Evolutionary conservation across 2,113 vertebrate genomes (phyloP), one percentile per base, ranked within the genome.

Genomic region (Numenius arquata): DNA sequence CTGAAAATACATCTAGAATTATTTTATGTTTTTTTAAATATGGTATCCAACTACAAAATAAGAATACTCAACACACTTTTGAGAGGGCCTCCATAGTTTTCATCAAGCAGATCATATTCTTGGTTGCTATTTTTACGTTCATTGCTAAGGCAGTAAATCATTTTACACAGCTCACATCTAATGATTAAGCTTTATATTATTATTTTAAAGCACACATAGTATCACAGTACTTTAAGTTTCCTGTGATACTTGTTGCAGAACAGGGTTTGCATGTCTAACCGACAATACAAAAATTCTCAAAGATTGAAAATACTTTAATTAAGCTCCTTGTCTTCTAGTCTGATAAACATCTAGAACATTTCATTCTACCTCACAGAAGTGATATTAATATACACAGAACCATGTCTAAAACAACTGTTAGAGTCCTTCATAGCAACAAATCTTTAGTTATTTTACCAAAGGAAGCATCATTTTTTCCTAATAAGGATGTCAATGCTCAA

Each of bases 311-410:
- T 30, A 67, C 17, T 81, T 87, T 82, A 87, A 89, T 91, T 77
- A 74, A 85, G 9, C 15, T 84, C 65, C 15, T 80, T 70, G 50
- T 52, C 41, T 67, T 83, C 59, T 58, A 66, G 14, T 63, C 50
- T 67, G 84, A 85, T 85, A 91, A 88, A 85, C 38, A 90, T 55
- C 56, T 48, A 48, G 61, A 95, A 71, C 47, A 84, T 93, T 88
- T 93, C 47, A 87, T 67, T 20, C 77, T 81, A 30, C 45, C 65
- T 81, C 84, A 65, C 8, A 68, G 36, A 55, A 94, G 25, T 65
- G 1, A n/a, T 38, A 77, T 62, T 80, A 94, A 86, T 74, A 63
- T 9, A 93, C 38, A 91, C 4, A 36, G 47, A 71, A 81, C 77
- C 3, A 2, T 30, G 66, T 18, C 45, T 70, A 11, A 29, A 78